A percentile compares a stretch with the other conserved stretches of the same genome.
These are phyloP conservation scores for Typhlichthys subterraneus DNA, from an alignment of 2,797 vertebrate genomes.

Conservation along the genomic window DNA sequence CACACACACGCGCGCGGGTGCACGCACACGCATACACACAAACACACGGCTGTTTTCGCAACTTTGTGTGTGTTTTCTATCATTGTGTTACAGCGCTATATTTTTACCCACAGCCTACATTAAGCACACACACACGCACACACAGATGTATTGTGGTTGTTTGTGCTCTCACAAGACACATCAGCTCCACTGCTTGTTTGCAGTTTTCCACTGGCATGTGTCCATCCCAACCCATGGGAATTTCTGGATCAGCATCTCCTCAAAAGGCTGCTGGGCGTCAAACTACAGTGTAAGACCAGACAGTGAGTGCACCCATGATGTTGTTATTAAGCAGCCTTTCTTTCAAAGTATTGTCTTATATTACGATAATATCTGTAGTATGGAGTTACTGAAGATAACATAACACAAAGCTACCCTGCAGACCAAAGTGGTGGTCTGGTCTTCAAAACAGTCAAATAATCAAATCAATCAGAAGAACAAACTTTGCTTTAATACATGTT, in stretches of 20 bases:
- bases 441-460: too few species aligned
- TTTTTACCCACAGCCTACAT: constrained; percentile 3
- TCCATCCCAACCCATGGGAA: constrained; percentile 72
- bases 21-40: constrained; percentile 5
- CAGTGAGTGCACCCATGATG: constrained; percentile 38
- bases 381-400: too few species aligned
- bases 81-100: not conserved
- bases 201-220: constrained; percentile 67
- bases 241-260: constrained; percentile 74
- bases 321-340: constrained; percentile 36
- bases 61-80: too few species aligned
- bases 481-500: too few species aligned
- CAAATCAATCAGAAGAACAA: too few species aligned
- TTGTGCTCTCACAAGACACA: constrained; percentile 62
- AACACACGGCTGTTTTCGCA: not conserved
- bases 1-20: constrained; percentile 2
- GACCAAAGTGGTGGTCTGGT: too few species aligned
- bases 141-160: constrained; percentile 62
- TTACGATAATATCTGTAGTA: not conserved
- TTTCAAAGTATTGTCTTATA: constrained; percentile 18
- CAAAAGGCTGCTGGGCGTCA: constrained; percentile 60
- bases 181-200: constrained; percentile 69
- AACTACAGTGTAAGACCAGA: constrained; percentile 24
- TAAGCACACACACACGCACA: constrained; percentile 16
- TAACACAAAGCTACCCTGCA: too few species aligned